phyloP scores from a whole-genome alignment of 2,888 invertebrate species.

The Timema cristinae region DNA sequence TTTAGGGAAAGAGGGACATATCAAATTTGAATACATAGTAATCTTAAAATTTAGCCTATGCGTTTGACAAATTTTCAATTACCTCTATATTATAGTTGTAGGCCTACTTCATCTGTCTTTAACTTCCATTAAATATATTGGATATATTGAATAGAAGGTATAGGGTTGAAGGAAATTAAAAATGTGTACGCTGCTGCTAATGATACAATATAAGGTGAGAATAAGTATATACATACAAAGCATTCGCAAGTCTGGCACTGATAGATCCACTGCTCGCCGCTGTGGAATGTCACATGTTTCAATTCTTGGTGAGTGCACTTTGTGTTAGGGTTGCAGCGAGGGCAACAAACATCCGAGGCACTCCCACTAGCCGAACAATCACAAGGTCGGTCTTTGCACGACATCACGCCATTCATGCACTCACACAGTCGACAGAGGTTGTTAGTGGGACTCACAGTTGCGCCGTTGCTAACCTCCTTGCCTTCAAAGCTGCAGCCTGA shows the following conservation, averaged over 20 bases:
- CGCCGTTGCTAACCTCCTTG: slow-evolving; percentile 57
- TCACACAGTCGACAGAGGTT: slow-evolving; percentile 51
- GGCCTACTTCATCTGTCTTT: too few relatives aligned
- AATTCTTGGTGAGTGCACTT: slow-evolving; percentile 78
- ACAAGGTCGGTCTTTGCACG: slow-evolving; percentile 65
- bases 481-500: slow-evolving; percentile 66
- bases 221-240: slow-evolving; percentile 57
- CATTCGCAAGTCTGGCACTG: slow-evolving; percentile 92
- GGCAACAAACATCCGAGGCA: slow-evolving; percentile 59
- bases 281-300: slow-evolving; percentile 67
- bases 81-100: too few relatives aligned
- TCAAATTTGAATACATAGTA: too few relatives aligned
- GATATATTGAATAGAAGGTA: too few relatives aligned
- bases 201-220: too few relatives aligned
- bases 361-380: slow-evolving; percentile 51
- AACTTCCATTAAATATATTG: too few relatives aligned
- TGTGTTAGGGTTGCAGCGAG: slow-evolving; percentile 70
- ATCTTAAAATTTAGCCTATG: too few relatives aligned
- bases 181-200: too few relatives aligned
- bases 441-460: slow-evolving; percentile 46
- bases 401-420: slow-evolving; percentile 58
- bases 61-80: too few relatives aligned
- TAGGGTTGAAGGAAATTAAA: too few relatives aligned
- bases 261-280: slow-evolving; percentile 85
- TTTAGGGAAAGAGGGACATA: too few relatives aligned